phyloP scores from a whole-genome alignment of 2,888 invertebrate genomes.

The Cheilosia urbana region DNA sequence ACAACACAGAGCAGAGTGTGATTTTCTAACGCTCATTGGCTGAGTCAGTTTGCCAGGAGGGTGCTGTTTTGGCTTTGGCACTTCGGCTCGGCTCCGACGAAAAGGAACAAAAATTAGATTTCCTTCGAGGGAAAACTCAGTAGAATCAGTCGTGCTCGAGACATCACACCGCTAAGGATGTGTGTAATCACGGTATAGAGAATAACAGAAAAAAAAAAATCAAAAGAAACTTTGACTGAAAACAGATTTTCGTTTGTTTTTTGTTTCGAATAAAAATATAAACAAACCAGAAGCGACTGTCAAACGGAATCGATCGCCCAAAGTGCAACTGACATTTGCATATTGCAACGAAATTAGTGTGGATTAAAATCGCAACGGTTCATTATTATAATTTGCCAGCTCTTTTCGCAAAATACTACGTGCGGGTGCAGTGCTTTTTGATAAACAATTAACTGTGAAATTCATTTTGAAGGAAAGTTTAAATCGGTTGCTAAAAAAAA shows the following conservation, averaged over 20 bases:
- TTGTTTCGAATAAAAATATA: conserved; percentile 42
- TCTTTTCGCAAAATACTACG: conserved; percentile 15
- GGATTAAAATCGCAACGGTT: conserved; percentile 4
- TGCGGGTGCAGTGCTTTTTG: conserved; percentile 21
- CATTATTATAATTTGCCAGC: conserved; percentile 1
- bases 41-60: conserved; percentile 48
- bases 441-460: conserved; percentile 60
- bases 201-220: conserved; percentile 3
- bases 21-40: conserved; percentile 70
- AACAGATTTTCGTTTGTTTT: neutral
- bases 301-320: conserved; percentile 18
- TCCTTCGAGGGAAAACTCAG: conserved; percentile 67
- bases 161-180: conserved; percentile 67
- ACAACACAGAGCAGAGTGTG: conserved; percentile 33
- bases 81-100: conserved; percentile 49
- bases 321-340: conserved; percentile 28
- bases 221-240: neutral
- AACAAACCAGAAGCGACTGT: conserved; percentile 47
- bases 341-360: conserved; percentile 15
- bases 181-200: conserved; percentile 53
- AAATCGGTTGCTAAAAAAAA: neutral
- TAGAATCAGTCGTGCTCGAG: conserved; percentile 73
- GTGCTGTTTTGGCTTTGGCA: conserved; percentile 47
- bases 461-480: neutral
- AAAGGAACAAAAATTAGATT: conserved; percentile 67